Base-by-base conservation (phyloP, 1,140 invertebrate species). In the Andrena cerasifolii region DNA sequence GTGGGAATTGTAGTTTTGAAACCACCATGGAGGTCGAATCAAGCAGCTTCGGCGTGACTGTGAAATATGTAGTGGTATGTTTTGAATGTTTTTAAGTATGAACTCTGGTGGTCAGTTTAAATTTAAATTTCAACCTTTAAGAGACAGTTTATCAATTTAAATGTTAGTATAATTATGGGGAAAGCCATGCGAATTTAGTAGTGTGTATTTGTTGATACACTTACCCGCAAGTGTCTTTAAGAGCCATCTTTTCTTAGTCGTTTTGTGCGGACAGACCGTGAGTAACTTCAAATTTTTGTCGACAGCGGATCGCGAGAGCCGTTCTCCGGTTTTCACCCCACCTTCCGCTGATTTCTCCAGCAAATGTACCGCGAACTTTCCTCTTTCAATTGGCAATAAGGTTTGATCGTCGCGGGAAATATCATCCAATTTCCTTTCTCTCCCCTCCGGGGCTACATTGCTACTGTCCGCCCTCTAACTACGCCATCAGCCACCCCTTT, bases 361-460 rank as follows among this genome's bases (percentile, higher is more conserved):
- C 82, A 91, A 91, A 91, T 88, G 88, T 90, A 88, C 85, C 86
- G 85, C 86, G 86, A 91, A 91, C 86, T 91, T 92, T 91, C 85
- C 88, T 89, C 88, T 90, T 91, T 91, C 88, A 89, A 90, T 91
- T 91, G 87, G 88, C 88, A 90, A 91, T 91, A 91, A 92, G 88
- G 91, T 91, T 90, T 91, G 89, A 92, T 92, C 89, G 91, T 90
- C 90, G 85, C 86, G 85, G 88, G 84, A 91, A 92, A 92, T 91
- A 90, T 91, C 91, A 88, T 91, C 89, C 91, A 92, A 91, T 92
- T 91, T 92, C 88, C 90, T 89, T 91, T 89, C 82, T 84, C 66
- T 76, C 65, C 43, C 82, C 67, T 63, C 59, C 65, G 65, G 36
- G 21, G 43, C 59, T 33, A 68, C 79, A 83, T 86, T 84, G 80